Evolutionary conservation across 2,113 vertebrate species (phyloP).

Genomic region (Calidris pugnax): DNA sequence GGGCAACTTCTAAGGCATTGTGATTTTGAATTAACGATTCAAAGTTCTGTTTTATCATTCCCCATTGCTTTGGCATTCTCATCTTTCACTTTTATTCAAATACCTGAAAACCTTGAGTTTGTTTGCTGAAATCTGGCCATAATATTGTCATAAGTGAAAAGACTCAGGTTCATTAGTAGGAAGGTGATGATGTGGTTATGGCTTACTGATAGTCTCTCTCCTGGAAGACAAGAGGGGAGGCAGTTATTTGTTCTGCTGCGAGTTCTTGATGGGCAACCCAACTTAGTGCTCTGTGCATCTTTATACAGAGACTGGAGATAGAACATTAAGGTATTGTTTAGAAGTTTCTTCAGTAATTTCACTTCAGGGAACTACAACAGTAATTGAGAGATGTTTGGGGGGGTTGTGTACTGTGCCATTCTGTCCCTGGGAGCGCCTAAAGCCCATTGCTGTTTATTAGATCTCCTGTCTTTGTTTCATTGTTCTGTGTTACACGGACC

Average conservation of each 20-base stretch:
- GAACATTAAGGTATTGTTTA: not conserved
- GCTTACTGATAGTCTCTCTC: not conserved
- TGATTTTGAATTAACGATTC: not conserved
- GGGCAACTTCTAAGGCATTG: not conserved
- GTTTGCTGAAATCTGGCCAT: not conserved
- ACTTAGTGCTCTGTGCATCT: not conserved
- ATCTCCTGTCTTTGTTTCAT: not conserved
- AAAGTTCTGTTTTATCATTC: not conserved
- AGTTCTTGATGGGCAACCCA: not conserved
- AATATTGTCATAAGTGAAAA: not conserved
- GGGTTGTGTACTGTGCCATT: not conserved
- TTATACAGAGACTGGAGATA: not conserved
- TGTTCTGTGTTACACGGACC: accelerated
- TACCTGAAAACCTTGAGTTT: not conserved
- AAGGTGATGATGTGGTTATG: not conserved
- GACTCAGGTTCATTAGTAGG: not conserved
- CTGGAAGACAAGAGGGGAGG: not conserved
- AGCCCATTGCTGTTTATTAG: not conserved
- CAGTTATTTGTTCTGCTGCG: not conserved
- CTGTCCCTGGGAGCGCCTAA: not conserved
- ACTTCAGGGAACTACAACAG: not conserved
- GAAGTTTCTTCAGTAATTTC: not conserved
- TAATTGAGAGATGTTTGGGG: not conserved
- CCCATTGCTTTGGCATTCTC: not conserved
- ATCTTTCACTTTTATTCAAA: not conserved